These are phyloP conservation scores for Nerophis lumbriciformis DNA, from an alignment of 2,113 vertebrate genomes.

Conservation along the genomic window DNA sequence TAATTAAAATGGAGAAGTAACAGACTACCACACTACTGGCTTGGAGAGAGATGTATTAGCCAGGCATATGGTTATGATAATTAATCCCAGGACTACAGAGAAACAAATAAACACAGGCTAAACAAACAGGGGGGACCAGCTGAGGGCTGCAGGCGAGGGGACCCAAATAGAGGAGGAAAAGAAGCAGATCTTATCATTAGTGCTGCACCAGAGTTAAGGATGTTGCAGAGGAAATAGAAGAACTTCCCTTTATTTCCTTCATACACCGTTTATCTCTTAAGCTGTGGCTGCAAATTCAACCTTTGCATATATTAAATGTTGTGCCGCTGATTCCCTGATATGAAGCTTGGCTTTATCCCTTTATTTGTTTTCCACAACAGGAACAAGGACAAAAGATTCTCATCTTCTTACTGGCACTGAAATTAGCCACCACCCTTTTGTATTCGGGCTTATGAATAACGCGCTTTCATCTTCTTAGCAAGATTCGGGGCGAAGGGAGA, in stretches of 20 bases:
- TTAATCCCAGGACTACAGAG: conserved; percentile 68
- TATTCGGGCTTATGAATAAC: conserved; percentile 46
- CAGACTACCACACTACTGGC: conserved; percentile 47
- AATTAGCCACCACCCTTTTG: conserved; percentile 44
- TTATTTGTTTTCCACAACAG: conserved; percentile 47
- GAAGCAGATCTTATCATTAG: conserved; percentile 50
- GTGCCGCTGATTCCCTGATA: conserved; percentile 21
- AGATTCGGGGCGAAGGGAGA: conserved; percentile 38
- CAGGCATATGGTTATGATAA: conserved; percentile 72
- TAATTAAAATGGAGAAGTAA: conserved; percentile 57
- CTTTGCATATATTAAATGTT: conserved; percentile 11
- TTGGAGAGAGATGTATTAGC: conserved; percentile 58
- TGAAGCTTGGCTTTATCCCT: conserved; percentile 36
- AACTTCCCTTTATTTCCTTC: not conserved
- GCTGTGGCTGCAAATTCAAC: conserved; percentile 20
- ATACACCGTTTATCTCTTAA: conserved; percentile 11
- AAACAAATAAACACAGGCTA: conserved; percentile 67
- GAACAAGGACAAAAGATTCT: conserved; percentile 45
- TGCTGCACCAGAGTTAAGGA: conserved; percentile 14
- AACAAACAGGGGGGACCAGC: conserved; percentile 60
- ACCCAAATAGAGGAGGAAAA: conserved; percentile 19
- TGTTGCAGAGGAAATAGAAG: conserved; percentile 2
- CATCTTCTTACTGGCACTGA: conserved; percentile 55
- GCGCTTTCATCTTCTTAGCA: conserved; percentile 18
- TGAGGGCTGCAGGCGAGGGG: conserved; percentile 58